phyloP scores from a whole-genome alignment of 2,888 invertebrate species.

The Dorcus hopei region DNA sequence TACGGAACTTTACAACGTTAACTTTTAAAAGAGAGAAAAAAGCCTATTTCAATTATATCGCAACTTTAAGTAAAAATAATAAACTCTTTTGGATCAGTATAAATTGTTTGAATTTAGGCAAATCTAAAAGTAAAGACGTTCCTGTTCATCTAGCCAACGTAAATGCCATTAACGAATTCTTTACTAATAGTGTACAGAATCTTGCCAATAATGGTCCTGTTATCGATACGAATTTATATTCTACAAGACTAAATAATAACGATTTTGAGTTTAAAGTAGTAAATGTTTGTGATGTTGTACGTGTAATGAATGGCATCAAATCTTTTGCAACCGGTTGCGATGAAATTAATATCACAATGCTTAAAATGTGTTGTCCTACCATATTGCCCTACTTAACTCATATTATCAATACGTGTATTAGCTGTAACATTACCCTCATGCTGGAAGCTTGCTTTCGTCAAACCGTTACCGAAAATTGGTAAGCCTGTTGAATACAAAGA shows the following conservation, averaged over 20 bases:
- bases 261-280: not conserved
- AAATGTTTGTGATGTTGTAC: not conserved
- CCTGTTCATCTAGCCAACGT: no score
- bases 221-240: not conserved
- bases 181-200: not conserved
- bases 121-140: no score
- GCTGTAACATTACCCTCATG: not conserved
- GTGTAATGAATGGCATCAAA: not conserved
- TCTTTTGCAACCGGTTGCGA: not conserved
- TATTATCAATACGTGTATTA: not conserved
- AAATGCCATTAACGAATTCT: no score
- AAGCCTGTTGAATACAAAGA: not conserved
- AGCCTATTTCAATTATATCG: no score
- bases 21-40: no score
- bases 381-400: not conserved
- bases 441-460: not conserved
- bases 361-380: not conserved
- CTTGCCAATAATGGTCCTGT: not conserved
- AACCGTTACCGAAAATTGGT: not conserved
- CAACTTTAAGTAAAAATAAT: no score
- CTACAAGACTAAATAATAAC: not conserved
- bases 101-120: no score
- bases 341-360: not conserved
- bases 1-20: no score
- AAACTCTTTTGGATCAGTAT: not conserved